Percentiles rank a stretch among this genome's conserved stretches.
These are phyloP conservation scores for Symphodus melops DNA, from an alignment of 2,113 vertebrate genomes.

Conservation along the genomic window DNA sequence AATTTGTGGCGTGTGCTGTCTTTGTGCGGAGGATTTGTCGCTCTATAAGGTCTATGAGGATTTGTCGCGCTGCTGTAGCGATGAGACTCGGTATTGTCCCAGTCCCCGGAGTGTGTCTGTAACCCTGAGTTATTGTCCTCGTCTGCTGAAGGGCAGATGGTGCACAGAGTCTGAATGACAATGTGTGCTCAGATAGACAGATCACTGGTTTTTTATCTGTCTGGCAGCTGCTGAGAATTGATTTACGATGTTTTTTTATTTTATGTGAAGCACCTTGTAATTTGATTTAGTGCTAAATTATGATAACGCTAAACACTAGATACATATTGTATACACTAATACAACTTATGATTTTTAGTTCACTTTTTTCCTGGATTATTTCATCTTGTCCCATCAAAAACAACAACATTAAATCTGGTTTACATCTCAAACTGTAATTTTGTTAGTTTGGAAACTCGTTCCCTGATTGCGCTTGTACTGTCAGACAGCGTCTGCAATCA, in stretches of 20 bases:
- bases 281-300: too few relatives aligned
- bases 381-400: too few relatives aligned
- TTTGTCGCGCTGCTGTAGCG: slow-evolving; percentile 33
- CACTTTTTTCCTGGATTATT: too few relatives aligned
- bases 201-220: background rate
- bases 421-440: too few relatives aligned
- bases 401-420: too few relatives aligned
- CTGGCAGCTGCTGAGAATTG: background rate
- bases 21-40: slow-evolving; percentile 37
- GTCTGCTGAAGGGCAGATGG: slow-evolving; percentile 56
- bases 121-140: slow-evolving; percentile 53
- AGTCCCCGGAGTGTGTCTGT: slow-evolving; percentile 35
- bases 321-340: too few relatives aligned
- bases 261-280: background rate
- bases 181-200: background rate
- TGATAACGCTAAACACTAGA: background rate
- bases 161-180: slow-evolving; percentile 19
- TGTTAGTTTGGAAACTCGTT: too few relatives aligned
- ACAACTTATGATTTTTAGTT: background rate
- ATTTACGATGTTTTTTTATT: background rate
- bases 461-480: too few relatives aligned
- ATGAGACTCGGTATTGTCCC: slow-evolving; percentile 21
- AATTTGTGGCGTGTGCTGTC: background rate
- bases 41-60: slow-evolving; percentile 33
- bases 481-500: too few relatives aligned